Evolutionary conservation across 2,888 invertebrate species (phyloP).

Genomic region (Ormyrus labotus): DNA sequence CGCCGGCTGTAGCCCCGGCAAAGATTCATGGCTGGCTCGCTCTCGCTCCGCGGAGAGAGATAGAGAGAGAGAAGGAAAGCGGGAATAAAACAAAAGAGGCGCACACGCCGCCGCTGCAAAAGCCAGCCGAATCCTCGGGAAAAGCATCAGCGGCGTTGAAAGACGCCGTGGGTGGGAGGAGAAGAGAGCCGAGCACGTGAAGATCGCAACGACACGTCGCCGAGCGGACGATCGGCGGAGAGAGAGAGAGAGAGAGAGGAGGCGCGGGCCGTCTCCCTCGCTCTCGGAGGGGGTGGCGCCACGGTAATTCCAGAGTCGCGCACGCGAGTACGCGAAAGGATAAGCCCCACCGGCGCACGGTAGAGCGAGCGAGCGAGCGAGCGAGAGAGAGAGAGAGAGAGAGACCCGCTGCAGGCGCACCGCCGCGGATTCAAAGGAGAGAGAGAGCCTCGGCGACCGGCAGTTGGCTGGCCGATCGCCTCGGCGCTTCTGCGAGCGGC

Average conservation of each 20-base stretch:
- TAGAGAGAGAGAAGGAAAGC: conserved; percentile 53
- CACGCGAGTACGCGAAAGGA: conserved; percentile 62
- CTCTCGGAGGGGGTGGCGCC: conserved; percentile 72
- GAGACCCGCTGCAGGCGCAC: neutral
- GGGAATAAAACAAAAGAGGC: neutral
- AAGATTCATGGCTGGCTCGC: conserved; percentile 75
- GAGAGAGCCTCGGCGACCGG: conserved; percentile 13
- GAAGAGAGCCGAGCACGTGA: neutral
- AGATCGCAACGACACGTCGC: neutral
- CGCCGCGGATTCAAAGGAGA: conserved; percentile 62
- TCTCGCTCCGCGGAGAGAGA: neutral
- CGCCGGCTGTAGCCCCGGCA: conserved; percentile 67
- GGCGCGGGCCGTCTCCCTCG: conserved; percentile 61
- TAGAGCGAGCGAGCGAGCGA: no score
- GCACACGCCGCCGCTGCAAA: no score
- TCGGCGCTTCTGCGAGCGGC: conserved; percentile 17
- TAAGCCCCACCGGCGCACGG: conserved; percentile 67
- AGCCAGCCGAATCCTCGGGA: conserved; percentile 45
- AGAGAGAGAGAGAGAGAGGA: conserved; percentile 51
- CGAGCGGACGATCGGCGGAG: conserved; percentile 33
- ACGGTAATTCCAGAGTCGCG: conserved; percentile 73
- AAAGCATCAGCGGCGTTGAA: conserved; percentile 33
- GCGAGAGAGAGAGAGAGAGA: no score
- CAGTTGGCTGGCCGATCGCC: conserved; percentile 55
- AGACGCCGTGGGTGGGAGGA: neutral